Conservation (phyloP, 2,113 vertebrate species). For the Setophaga coronata region DNA sequence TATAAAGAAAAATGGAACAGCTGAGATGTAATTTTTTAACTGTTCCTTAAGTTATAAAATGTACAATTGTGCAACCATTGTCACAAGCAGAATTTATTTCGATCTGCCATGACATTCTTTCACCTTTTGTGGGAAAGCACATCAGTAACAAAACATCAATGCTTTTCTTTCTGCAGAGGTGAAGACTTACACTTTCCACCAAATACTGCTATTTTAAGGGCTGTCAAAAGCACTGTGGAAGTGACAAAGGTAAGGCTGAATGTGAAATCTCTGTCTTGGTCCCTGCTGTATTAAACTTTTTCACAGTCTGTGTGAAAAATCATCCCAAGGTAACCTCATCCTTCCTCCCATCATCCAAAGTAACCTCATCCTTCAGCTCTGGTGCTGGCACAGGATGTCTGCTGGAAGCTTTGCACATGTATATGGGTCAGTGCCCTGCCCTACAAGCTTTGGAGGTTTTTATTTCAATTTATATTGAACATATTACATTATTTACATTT, state of each 20-base stretch:
- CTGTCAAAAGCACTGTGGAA: background rate
- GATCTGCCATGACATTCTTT: background rate
- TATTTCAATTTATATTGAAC: background rate
- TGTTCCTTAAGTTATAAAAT: background rate
- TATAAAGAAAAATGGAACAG: background rate
- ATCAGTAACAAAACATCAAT: background rate
- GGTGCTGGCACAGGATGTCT: background rate
- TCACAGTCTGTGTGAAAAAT: background rate
- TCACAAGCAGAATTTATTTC: background rate
- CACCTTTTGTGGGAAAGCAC: background rate
- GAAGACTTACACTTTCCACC: background rate
- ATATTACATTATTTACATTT: background rate
- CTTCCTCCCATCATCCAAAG: too few species aligned
- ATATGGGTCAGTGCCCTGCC: background rate
- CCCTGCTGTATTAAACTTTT: background rate
- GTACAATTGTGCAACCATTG: background rate
- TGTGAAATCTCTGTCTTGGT: background rate
- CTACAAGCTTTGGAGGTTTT: rapidly evolving
- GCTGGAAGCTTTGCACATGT: background rate
- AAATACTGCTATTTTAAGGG: background rate
- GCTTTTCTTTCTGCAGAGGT: background rate
- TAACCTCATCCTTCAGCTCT: background rate
- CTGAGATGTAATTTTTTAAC: background rate
- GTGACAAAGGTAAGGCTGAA: background rate
- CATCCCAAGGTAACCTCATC: background rate